Percentiles rank a stretch among this genome's conserved stretches.
These are phyloP conservation scores for Himalopsyche anomala DNA, from an alignment of 2,888 invertebrate genomes.

Conservation along the genomic window DNA sequence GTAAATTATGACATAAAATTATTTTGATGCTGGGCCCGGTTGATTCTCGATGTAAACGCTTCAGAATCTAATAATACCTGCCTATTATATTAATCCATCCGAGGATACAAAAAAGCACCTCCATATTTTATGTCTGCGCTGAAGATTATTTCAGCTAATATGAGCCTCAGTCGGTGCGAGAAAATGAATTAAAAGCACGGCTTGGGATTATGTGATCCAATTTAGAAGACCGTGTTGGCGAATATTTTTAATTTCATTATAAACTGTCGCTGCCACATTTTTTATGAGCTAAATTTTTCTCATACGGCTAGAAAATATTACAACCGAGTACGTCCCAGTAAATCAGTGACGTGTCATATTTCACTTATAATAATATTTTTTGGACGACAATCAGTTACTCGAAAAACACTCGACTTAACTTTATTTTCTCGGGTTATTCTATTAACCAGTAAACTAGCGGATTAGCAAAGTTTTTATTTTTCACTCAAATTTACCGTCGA, in stretches of 20 bases:
- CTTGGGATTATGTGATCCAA: constrained; percentile 7
- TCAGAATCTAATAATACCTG: background rate
- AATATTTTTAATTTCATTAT: constrained; percentile 34
- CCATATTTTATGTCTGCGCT: constrained; percentile 6
- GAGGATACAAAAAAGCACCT: background rate
- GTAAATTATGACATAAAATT: too few relatives aligned
- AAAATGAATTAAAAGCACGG: constrained; percentile 30
- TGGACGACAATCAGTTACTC: too few relatives aligned
- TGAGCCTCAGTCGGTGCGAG: constrained; percentile 1
- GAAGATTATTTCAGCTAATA: constrained; percentile 34
- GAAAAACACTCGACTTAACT: too few relatives aligned
- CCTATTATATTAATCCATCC: background rate
- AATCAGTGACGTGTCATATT: background rate
- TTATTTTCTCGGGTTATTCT: too few relatives aligned
- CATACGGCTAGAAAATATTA: background rate
- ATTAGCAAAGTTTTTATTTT: too few relatives aligned
- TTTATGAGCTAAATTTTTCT: background rate
- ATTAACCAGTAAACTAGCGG: too few relatives aligned
- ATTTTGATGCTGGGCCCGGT: background rate
- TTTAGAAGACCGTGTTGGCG: constrained; percentile 17
- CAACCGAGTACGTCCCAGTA: background rate
- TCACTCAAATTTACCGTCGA: too few relatives aligned
- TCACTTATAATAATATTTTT: too few relatives aligned
- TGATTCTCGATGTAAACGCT: background rate
- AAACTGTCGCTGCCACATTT: constrained; percentile 16